A percentile compares a stretch with the other conserved stretches of the same genome.
Conservation (phyloP, 30 jellyfish, hydroid and myxozoan species). For the Haliclystus octoradiatus region DNA sequence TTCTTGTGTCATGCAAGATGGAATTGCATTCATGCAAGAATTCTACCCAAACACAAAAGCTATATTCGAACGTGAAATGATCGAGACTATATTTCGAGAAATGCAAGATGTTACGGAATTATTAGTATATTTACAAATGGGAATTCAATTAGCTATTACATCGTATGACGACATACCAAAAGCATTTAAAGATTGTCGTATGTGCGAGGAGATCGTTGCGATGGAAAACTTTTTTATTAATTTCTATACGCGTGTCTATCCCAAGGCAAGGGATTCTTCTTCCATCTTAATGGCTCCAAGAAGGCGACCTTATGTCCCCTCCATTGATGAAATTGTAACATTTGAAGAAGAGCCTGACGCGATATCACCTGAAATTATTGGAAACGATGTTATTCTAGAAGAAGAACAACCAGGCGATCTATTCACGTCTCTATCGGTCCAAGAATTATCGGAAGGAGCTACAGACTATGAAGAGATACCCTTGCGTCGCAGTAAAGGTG, state of each 20-base stretch:
- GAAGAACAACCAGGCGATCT: no score
- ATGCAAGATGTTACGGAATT: constrained; percentile 73
- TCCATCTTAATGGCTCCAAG: no score
- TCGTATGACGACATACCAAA: constrained; percentile 45
- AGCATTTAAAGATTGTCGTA: constrained; percentile 46
- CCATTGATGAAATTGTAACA: no score
- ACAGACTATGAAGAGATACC: no score
- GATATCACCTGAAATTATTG: no score
- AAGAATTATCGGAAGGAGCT: no score
- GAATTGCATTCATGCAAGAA: constrained; percentile 63
- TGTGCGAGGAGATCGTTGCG: constrained; percentile 46
- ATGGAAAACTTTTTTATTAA: constrained; percentile 66
- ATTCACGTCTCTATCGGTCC: no score
- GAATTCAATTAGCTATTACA: constrained; percentile 66
- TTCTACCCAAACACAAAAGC: constrained; percentile 48
- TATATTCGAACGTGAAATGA: constrained; percentile 49
- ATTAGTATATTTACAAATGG: constrained; percentile 69
- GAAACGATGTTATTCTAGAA: no score
- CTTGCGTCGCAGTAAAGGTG: no score
- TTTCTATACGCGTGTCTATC: constrained; percentile 55
- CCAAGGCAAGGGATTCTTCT: constrained; percentile 47
- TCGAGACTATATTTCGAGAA: constrained; percentile 43
- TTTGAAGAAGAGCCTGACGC: no score
- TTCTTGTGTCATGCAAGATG: constrained; percentile 67
- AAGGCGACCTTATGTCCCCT: no score